These are phyloP conservation scores for Dicaeum eximium DNA, from an alignment of 2,113 vertebrate genomes.

Conservation along the genomic window DNA sequence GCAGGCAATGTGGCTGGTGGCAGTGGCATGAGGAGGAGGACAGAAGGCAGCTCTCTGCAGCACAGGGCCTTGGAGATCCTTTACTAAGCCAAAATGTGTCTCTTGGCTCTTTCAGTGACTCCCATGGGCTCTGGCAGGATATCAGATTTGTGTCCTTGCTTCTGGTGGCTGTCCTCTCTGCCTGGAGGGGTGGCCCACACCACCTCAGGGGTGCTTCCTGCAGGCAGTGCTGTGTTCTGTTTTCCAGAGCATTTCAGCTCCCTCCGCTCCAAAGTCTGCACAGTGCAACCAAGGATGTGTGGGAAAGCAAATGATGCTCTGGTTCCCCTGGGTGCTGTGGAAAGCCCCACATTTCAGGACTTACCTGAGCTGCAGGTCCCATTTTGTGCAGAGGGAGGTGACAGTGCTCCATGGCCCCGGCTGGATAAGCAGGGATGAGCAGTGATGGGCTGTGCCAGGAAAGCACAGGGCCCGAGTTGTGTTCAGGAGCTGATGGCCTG, in stretches of 20 bases:
- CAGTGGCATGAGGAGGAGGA: background rate
- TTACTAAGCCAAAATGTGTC: background rate
- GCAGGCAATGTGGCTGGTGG: fast-evolving
- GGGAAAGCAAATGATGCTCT: background rate
- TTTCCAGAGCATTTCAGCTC: background rate
- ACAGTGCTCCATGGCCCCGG: background rate
- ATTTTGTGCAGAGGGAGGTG: background rate
- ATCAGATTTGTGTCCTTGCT: background rate
- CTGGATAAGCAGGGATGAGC: background rate
- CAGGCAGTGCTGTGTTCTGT: fast-evolving
- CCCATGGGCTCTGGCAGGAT: background rate
- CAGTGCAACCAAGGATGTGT: fast-evolving
- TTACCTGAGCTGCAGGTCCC: fast-evolving
- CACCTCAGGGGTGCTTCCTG: background rate
- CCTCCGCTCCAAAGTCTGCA: fast-evolving
- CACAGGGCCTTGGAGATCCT: background rate
- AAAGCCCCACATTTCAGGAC: fast-evolving
- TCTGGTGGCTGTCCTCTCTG: background rate
- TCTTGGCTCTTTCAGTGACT: background rate
- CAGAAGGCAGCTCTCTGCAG: background rate
- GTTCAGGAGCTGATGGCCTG: background rate
- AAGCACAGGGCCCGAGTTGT: background rate
- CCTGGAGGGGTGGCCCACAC: background rate
- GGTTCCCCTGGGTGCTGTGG: background rate
- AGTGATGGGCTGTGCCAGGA: background rate